Evolutionary conservation across 1,140 invertebrate species (phyloP).

Genomic region (Parasteatoda tepidariorum): DNA sequence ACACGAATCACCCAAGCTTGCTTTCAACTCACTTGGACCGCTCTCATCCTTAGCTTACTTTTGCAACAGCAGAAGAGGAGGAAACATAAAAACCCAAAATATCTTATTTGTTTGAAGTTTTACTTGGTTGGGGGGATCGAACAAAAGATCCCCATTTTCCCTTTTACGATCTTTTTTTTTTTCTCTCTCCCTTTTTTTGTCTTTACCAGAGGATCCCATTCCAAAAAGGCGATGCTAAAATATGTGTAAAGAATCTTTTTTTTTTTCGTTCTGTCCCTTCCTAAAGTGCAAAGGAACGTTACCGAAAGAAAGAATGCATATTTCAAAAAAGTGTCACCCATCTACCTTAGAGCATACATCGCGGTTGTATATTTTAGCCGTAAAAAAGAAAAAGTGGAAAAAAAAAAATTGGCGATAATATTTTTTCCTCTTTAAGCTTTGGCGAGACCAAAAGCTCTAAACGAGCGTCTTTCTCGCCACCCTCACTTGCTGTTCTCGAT

Average conservation of each 20-base stretch:
- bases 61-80: neutral
- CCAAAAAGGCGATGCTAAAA: slow-evolving; percentile 4
- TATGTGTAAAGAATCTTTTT: slow-evolving; percentile 25
- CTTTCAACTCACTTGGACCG: too few relatives aligned
- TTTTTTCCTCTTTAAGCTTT: too few relatives aligned
- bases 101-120: slow-evolving; percentile 8
- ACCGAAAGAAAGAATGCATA: neutral
- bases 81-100: neutral
- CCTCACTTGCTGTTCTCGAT: too few relatives aligned
- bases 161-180: slow-evolving; percentile 1
- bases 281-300: neutral
- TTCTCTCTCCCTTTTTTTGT: neutral
- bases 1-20: too few relatives aligned
- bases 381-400: too few relatives aligned
- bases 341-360: neutral
- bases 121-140: too few relatives aligned
- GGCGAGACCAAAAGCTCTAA: too few relatives aligned
- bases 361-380: too few relatives aligned
- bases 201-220: neutral
- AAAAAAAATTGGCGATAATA: too few relatives aligned
- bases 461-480: neutral
- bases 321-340: slow-evolving; percentile 3
- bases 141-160: neutral
- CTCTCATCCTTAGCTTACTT: too few relatives aligned
- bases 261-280: neutral